Percentiles rank a stretch among this genome's conserved stretches.
Conservation (phyloP, 2,888 invertebrate species). For the Acleris sparsana region DNA sequence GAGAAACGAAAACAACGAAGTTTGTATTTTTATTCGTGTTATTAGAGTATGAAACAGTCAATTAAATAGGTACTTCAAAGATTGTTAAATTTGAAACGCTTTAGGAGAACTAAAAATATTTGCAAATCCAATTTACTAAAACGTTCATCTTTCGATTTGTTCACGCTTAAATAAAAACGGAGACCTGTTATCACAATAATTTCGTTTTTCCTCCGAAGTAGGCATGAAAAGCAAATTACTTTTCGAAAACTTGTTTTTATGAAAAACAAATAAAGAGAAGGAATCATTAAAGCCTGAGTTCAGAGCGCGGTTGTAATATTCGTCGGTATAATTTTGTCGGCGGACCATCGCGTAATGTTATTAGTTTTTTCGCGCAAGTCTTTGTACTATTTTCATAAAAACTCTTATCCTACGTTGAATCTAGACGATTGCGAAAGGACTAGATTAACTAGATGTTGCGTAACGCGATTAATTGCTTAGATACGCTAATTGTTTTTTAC, state of each 20-base stretch:
- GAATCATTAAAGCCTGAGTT: too few relatives aligned
- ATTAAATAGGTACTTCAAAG: neutral
- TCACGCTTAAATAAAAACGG: conserved; percentile 16
- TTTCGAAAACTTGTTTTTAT: neutral
- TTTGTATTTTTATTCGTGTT: neutral
- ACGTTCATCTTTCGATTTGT: neutral
- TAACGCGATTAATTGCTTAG: too few relatives aligned
- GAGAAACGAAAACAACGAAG: conserved; percentile 1
- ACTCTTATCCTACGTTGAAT: too few relatives aligned
- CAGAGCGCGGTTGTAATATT: too few relatives aligned
- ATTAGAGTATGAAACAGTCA: conserved; percentile 1
- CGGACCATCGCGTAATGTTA: too few relatives aligned
- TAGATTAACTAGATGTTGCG: too few relatives aligned
- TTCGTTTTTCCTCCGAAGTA: neutral
- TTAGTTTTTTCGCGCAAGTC: too few relatives aligned
- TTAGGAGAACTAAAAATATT: conserved; percentile 2
- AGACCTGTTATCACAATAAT: conserved; percentile 14
- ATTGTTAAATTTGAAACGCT: neutral
- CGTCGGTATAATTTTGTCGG: too few relatives aligned
- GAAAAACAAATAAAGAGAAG: too few relatives aligned
- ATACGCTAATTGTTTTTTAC: too few relatives aligned
- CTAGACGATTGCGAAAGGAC: too few relatives aligned
- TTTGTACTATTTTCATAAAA: too few relatives aligned
- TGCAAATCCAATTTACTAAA: conserved; percentile 10
- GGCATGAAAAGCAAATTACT: conserved; percentile 4